Evolutionary conservation across 2,888 invertebrate species (phyloP), one percentile per base, ranked within the genome.

Genomic region (Cerastis leucographa): DNA sequence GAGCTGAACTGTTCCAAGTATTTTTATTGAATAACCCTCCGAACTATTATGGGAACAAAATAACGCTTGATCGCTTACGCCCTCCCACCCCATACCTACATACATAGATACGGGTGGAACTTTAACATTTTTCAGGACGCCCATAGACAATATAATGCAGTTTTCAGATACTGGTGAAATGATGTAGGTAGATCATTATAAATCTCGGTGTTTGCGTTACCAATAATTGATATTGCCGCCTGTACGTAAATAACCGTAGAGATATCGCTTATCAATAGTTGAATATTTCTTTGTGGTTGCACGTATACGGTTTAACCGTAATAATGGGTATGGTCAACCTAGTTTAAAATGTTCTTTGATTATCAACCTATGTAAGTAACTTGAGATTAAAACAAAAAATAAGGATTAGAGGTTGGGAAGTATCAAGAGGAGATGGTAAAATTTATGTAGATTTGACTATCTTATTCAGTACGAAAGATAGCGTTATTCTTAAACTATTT

Each of bases 201-300:
- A 86, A 85, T 82, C 80, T 75, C 66, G 42, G 67, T 73, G 70
- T 74, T 79, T 83, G 77, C 79, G 76, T 87, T 83, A 79, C 76
- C 76, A 66, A 40, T 73, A 66, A 40, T 73, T 64, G 19, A 17
- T 42, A 51, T 56, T 44, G 49, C 35, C 29, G 64, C 12, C 68
- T 61, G 25, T 56, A 59, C 54, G n/a, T 40, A 42, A 49, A 77
- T 82, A 86, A 72, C 83, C 87, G 80, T 89, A 85, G 85, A 89
- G 89, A 89, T 89, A 88, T 81, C 78, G 85, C 79, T 88, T 91
- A 89, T 89, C 90, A 67, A 54, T 40, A 80, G 72, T 75, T 85
- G 74, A 74, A 80, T 78, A 75, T 83, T 81, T 83, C 71, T 81
- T 76, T 73, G 74, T 59, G 72, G 49, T 78, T 70, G 70, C 76